Percentiles rank a stretch among this genome's conserved stretches.
Evolutionary conservation across 2,113 vertebrate species (phyloP).

Genomic region (Mohoua ochrocephala): DNA sequence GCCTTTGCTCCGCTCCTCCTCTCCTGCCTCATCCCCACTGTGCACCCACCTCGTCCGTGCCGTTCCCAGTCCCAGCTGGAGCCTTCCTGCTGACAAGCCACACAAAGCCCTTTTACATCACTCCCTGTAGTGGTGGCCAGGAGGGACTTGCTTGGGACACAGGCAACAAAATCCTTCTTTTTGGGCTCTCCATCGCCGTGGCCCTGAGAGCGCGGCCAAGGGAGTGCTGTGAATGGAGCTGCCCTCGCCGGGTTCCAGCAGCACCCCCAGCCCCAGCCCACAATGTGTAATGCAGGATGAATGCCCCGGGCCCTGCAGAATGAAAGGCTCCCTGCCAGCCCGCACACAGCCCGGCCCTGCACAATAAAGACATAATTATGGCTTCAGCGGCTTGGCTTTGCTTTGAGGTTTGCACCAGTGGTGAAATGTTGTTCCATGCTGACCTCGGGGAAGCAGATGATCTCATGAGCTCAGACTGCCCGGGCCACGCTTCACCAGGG

Average conservation of each 20-base stretch:
- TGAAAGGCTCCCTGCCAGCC: conserved; percentile 40
- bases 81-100: not conserved
- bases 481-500: not conserved
- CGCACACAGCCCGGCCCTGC: not conserved
- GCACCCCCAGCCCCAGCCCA: not conserved
- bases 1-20: not conserved
- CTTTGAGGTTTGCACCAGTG: conserved; percentile 17
- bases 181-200: not conserved
- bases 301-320: conserved; percentile 15
- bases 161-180: not conserved
- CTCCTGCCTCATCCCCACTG: not conserved
- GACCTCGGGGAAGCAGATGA: conserved; percentile 25
- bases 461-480: conserved; percentile 14
- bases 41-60: not conserved
- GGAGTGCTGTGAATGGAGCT: not conserved
- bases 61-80: not conserved
- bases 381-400: conserved; percentile 12
- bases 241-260: not conserved
- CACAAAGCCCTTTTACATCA: conserved; percentile 18
- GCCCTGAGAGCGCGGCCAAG: not conserved
- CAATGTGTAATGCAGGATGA: not conserved
- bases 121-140: not conserved
- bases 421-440: conserved; percentile 33
- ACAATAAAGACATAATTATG: conserved; percentile 42
- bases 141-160: not conserved